Evolutionary conservation across 2,888 invertebrate genomes (phyloP), one percentile per base, ranked within the genome.

Genomic region (Volucella inflata): DNA sequence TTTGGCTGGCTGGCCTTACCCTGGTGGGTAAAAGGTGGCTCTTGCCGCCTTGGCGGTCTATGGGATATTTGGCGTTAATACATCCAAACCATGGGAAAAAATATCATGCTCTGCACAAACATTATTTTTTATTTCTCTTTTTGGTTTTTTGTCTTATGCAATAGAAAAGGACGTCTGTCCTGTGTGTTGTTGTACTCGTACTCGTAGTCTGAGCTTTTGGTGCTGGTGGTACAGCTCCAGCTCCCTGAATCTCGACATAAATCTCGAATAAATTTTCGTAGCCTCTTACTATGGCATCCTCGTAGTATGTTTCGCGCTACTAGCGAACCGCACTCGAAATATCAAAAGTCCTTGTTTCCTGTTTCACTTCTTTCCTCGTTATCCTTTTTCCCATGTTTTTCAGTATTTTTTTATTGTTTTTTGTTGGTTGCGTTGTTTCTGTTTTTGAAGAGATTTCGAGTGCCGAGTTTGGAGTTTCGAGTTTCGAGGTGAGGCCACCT

Each of bases 281-380:
- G 71, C 68, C 30, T 30, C 30, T 30, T 30, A 30, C 30, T 30
- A 30, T 30, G 30, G 30, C 0, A 30, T 30, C 55, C 64, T 65
- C 65, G 57, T 83, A 68, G 55, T 72, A 53, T 67, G 71, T 85
- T 76, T 65, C 80, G 75, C 80, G 71, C 50, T 57, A 55, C 36
- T 21, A 83, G 51, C 68, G 21, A 59, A 75, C 75, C 71, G 40
- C 84, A 80, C 76, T 80, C 55, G 60, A 80, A 85, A 80, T 81
- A 85, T 76, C 76, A 80, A 85, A 85, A 85, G 84, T 85, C 84
- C 84, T 80, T 76, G 76, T 76, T 85, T 84, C 68, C 71, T 50
- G 60, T 44, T 65, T 46, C 60, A 21, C 59, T 40, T 42, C 57
- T 59, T 40, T 60, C n/a, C 11, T 59, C 21, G 14, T 55, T 50